phyloP scores from a whole-genome alignment of 1,140 invertebrate species.

The Drosophila leontia region DNA sequence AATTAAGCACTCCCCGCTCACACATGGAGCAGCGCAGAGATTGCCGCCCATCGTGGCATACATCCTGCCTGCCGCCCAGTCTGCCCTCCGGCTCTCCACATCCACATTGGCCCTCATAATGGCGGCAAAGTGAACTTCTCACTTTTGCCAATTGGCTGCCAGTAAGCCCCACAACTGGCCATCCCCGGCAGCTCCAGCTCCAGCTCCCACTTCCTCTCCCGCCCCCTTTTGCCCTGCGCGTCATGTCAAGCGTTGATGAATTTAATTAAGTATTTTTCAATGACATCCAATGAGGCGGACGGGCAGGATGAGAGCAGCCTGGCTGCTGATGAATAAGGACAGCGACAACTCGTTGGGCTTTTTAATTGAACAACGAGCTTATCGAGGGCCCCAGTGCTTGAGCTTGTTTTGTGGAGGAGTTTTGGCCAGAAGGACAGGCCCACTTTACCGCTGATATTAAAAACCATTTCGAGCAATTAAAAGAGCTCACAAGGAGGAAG shows the following conservation, averaged over 20 bases:
- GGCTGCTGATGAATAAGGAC: slow-evolving; percentile 9
- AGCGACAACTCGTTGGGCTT: slow-evolving; percentile 39
- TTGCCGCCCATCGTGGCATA: slow-evolving; percentile 13
- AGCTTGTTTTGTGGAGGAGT: slow-evolving; percentile 13
- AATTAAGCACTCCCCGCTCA: slow-evolving; percentile 69
- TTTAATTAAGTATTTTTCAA: slow-evolving; percentile 83
- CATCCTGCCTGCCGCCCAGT: slow-evolving; percentile 3
- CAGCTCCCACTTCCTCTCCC: neutral
- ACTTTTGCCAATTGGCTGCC: slow-evolving; percentile 75
- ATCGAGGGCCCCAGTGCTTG: slow-evolving; percentile 8
- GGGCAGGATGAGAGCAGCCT: slow-evolving; percentile 3
- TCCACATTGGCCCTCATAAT: slow-evolving; percentile 62
- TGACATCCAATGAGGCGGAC: slow-evolving; percentile 62
- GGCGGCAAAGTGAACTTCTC: slow-evolving; percentile 74
- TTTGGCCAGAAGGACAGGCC: neutral
- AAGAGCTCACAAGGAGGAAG: no score
- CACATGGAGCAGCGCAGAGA: slow-evolving; percentile 30
- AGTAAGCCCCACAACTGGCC: slow-evolving; percentile 29
- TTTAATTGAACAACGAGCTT: slow-evolving; percentile 72
- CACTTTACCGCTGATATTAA: slow-evolving; percentile 10
- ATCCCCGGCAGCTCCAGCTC: neutral
- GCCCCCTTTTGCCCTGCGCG: slow-evolving; percentile 19
- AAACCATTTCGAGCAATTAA: slow-evolving; percentile 10
- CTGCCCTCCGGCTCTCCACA: slow-evolving; percentile 3
- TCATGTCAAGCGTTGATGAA: slow-evolving; percentile 81